A percentile compares a stretch with the other conserved stretches of the same genome.
Conservation (phyloP, 2,113 vertebrate species). For the Trichomycterus rosablanca region DNA sequence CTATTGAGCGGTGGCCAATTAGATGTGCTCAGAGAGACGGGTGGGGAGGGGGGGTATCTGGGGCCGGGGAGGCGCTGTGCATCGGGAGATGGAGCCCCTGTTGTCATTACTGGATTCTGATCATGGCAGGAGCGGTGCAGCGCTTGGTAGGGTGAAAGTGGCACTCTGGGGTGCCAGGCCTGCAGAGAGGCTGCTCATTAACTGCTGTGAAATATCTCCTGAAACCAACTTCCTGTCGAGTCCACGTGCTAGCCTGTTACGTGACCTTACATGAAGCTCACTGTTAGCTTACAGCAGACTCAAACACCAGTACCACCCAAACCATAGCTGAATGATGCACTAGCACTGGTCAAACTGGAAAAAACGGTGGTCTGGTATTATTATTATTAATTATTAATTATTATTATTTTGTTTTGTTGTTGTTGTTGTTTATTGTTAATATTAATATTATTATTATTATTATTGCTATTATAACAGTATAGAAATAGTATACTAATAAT, state of each 20-base stretch:
- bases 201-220: conserved; percentile 30
- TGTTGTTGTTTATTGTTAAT: too few relatives aligned
- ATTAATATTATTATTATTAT: too few relatives aligned
- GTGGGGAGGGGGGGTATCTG: neutral
- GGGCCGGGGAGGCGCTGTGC: conserved; percentile 3
- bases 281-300: neutral
- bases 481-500: too few relatives aligned
- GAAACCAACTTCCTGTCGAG: conserved; percentile 15
- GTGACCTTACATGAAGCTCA: conserved; percentile 19
- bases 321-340: too few relatives aligned
- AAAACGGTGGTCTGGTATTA: too few relatives aligned
- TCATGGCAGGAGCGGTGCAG: neutral
- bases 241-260: conserved; percentile 2
- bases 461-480: too few relatives aligned
- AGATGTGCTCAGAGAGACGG: conserved; percentile 30
- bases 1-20: conserved; percentile 57
- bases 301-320: too few relatives aligned
- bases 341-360: too few relatives aligned
- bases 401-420: too few relatives aligned
- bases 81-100: conserved; percentile 3
- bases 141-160: neutral
- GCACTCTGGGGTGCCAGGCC: neutral
- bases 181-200: conserved; percentile 29
- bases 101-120: conserved; percentile 22
- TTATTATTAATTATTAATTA: too few relatives aligned